A percentile compares a stretch with the other conserved stretches of the same genome.
Conservation (phyloP, 2,888 invertebrate genomes). For the Eupithecia subfuscata region DNA sequence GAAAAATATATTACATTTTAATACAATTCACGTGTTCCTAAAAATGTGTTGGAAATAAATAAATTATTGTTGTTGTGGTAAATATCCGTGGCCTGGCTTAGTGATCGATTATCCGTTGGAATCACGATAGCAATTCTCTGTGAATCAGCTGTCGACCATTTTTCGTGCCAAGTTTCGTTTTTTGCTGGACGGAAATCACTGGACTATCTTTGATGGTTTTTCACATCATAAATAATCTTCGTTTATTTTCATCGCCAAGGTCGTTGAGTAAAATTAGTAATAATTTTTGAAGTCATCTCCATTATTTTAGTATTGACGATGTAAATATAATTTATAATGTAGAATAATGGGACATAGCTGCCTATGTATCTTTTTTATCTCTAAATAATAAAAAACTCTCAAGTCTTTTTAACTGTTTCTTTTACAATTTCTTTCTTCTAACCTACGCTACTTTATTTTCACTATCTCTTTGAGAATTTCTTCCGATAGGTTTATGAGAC, state of each 20-base stretch:
- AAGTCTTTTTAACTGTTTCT: neutral
- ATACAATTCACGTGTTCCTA: no score
- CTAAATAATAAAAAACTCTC: no score
- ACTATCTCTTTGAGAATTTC: neutral
- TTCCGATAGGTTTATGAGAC: neutral
- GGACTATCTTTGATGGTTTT: neutral
- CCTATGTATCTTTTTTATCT: neutral
- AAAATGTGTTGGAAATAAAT: no score
- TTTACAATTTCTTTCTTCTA: neutral
- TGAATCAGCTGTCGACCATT: neutral
- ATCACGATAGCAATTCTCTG: neutral
- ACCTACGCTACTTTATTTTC: neutral
- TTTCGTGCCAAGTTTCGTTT: neutral
- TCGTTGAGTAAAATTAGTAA: neutral
- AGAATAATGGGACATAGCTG: neutral
- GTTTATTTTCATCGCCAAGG: conserved; percentile 1
- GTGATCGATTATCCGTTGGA: neutral
- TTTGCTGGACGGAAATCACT: neutral
- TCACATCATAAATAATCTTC: neutral
- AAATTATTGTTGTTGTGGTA: no score
- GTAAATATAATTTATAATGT: neutral
- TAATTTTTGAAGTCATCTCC: neutral
- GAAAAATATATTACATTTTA: no score
- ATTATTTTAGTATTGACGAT: neutral
- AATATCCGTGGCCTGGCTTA: neutral